Evolutionary conservation across 2,888 invertebrate genomes (phyloP), one percentile per base, ranked within the genome.

Genomic region (Operophtera brumata): DNA sequence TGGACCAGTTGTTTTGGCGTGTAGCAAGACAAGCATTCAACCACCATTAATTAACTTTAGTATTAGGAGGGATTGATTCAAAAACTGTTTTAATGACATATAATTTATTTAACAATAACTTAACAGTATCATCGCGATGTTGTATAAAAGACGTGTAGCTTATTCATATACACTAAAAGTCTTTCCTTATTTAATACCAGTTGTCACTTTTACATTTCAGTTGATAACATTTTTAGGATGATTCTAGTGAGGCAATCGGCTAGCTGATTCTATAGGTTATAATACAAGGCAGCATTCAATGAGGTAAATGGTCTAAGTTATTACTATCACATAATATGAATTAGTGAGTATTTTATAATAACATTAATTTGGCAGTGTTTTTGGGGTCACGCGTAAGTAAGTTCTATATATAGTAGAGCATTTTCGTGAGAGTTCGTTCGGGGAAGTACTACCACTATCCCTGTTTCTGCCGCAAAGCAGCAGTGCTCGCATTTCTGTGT

Each of bases 71-170:
- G 20, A 4, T 20, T 3, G 2, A 20, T 20, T 20, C 20, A 40
- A 43, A 37, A 20, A 42, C n/a, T 13, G 13, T 13, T 14, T 20
- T 48, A 57, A 52, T 49, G 52, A 52, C 57, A 57, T 56, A 52
- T 48, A 57, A 80, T 83, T 84, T 78, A 80, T 78, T 20, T 69
- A 79, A 80, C 73, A 73, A 73, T 75, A 76, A 74, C 70, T 72
- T 74, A 74, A 73, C 65, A 64, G 62, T 61, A 64, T 20, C 2
- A 57, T 61, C 62, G 65, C 59, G 57, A 49, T 53, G 13, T 47
- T 46, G 48, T 57, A 54, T 46, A 56, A 54, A 56, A 57, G 32
- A 49, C 39, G 48, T 34, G 34, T 39, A 43, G 54, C 49, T 48
- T 58, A 53, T 43, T 43, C 35, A 40, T 49, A 55, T 47, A 45